phyloP scores from a whole-genome alignment of 2,113 vertebrate genomes.

The Saccopteryx leptura region DNA sequence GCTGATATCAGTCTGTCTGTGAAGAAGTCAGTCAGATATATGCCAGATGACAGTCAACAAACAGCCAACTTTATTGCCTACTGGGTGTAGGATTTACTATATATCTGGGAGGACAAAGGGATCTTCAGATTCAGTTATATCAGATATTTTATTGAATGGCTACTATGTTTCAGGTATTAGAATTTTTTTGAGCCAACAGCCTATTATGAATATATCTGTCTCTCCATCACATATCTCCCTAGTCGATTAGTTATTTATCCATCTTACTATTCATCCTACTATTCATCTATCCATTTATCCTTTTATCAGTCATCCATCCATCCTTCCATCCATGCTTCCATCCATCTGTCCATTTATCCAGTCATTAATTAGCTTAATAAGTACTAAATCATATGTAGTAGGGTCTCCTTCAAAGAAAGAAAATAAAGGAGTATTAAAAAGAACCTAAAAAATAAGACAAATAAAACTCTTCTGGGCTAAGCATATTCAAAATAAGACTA shows the following conservation, averaged over 20 bases:
- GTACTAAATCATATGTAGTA: background rate
- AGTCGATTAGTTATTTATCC: background rate
- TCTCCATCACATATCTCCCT: background rate
- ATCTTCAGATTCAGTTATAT: background rate
- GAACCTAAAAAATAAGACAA: background rate
- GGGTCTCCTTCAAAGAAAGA: background rate
- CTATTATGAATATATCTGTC: background rate
- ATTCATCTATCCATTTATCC: background rate
- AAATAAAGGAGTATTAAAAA: background rate
- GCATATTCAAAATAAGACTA: constrained; percentile 13
- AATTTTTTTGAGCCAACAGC: background rate
- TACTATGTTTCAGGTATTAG: background rate
- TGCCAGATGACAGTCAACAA: background rate
- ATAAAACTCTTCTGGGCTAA: background rate
- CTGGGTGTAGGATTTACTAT: background rate
- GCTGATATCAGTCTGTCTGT: background rate
- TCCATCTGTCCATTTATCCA: background rate
- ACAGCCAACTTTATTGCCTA: background rate
- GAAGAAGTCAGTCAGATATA: background rate
- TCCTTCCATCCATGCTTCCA: background rate
- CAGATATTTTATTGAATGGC: background rate
- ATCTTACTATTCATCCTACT: background rate
- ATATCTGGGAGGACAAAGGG: background rate
- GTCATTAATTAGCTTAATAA: background rate
- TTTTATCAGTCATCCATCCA: background rate